These are phyloP conservation scores for Schizopygopsis malacanthus DNA, from an alignment of 2,797 vertebrate genomes.

Conservation along the genomic window DNA sequence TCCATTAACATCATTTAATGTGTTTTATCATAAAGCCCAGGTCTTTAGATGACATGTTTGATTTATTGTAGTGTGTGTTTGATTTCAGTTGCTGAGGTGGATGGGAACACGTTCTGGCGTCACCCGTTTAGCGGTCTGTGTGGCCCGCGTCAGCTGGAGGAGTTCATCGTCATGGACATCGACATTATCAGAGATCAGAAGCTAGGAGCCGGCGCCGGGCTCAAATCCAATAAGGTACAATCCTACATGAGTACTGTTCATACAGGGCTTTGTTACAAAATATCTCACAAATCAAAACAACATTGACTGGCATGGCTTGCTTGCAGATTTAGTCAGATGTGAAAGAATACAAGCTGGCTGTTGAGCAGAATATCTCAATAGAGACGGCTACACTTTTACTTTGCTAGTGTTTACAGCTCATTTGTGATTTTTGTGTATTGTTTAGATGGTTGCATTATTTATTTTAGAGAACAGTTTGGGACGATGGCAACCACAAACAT, in stretches of 20 bases:
- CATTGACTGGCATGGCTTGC: background rate
- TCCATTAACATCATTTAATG: too few species aligned
- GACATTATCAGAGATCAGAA: constrained; percentile 83
- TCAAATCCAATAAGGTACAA: constrained; percentile 89
- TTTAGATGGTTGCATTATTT: background rate
- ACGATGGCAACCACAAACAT: too few species aligned
- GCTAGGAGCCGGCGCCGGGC: constrained; percentile 87
- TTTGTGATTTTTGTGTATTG: background rate
- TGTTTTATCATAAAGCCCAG: background rate
- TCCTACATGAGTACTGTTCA: background rate
- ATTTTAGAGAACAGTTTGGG: too few species aligned
- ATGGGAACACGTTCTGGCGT: constrained; percentile 92
- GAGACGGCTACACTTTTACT: background rate
- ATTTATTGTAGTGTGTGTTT: background rate
- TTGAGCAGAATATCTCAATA: background rate
- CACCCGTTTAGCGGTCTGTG: constrained; percentile 91
- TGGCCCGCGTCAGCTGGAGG: constrained; percentile 91
- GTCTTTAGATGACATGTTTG: background rate
- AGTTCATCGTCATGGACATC: constrained; percentile 95
- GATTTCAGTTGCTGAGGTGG: constrained; percentile 90
- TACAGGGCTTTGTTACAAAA: background rate
- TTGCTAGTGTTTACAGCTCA: background rate
- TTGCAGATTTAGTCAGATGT: background rate
- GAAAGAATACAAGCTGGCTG: background rate
- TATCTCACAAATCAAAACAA: background rate